phyloP scores from a whole-genome alignment of 2,888 invertebrate species.

The Acanthosepion esculentum region DNA sequence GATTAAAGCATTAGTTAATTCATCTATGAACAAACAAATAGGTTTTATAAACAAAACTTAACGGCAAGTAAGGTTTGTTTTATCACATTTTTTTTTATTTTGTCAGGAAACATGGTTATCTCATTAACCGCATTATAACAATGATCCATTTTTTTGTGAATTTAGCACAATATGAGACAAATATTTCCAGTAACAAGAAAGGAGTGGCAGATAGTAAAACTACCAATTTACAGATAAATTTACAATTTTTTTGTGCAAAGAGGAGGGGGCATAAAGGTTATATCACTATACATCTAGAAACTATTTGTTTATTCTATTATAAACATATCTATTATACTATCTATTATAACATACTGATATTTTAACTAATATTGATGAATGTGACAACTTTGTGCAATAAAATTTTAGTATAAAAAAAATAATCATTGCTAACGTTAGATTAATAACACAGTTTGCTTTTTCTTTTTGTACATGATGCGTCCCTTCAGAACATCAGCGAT shows the following conservation, averaged over 20 bases:
- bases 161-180: neutral
- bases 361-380: no score
- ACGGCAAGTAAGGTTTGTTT: neutral
- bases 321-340: no score
- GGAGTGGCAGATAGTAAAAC: neutral
- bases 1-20: neutral
- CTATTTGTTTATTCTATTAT: no score
- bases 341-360: no score
- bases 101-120: neutral
- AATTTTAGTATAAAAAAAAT: no score
- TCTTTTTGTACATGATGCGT: no score
- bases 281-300: no score
- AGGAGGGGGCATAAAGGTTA: no score
- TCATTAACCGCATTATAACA: neutral
- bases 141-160: neutral
- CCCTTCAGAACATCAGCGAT: no score
- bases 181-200: neutral
- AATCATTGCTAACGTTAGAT: no score
- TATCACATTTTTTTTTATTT: neutral
- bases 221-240: neutral
- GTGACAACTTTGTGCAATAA: no score
- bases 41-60: neutral
- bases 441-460: no score
- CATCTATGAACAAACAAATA: neutral
- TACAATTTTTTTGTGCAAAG: neutral